phyloP scores from a whole-genome alignment of 1,140 invertebrate genomes.

The Acromyrmex echinatior region DNA sequence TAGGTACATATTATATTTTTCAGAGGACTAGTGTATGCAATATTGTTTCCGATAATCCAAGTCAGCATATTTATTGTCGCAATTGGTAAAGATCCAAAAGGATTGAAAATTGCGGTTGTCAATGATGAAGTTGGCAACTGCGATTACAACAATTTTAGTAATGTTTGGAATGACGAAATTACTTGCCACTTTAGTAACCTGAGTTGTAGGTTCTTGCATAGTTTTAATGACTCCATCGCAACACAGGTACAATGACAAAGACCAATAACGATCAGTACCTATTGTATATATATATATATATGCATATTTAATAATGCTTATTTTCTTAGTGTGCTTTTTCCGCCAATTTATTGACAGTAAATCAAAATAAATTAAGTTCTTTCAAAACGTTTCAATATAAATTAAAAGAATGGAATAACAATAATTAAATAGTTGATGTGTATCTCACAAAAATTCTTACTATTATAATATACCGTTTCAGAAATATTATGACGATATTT shows the following conservation, averaged over 20 bases:
- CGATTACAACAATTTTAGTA: conserved; percentile 77
- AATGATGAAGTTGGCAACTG: conserved; percentile 90
- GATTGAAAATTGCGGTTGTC: conserved; percentile 90
- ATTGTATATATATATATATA: no score
- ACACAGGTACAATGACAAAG: conserved; percentile 73
- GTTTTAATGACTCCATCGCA: conserved; percentile 84
- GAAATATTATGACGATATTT: conserved; percentile 84
- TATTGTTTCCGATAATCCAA: conserved; percentile 93
- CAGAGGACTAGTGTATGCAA: conserved; percentile 93
- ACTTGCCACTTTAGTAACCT: conserved; percentile 87
- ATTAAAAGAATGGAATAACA: not conserved
- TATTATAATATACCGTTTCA: conserved; percentile 74
- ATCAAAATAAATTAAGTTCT: no score
- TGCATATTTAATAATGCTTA: not conserved
- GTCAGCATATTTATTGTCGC: conserved; percentile 93
- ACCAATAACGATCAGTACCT: conserved; percentile 71
- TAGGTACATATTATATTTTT: conserved; percentile 63
- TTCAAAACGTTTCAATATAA: no score
- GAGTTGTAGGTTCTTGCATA: conserved; percentile 88
- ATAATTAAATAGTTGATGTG: not conserved
- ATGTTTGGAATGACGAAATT: conserved; percentile 73
- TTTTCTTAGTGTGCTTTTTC: not conserved
- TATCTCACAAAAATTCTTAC: not conserved
- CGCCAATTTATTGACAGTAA: no score
- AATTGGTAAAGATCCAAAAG: conserved; percentile 92